Evolutionary conservation across 2,888 invertebrate species (phyloP), one percentile per base, ranked within the genome.

Genomic region (Eilema caniola): DNA sequence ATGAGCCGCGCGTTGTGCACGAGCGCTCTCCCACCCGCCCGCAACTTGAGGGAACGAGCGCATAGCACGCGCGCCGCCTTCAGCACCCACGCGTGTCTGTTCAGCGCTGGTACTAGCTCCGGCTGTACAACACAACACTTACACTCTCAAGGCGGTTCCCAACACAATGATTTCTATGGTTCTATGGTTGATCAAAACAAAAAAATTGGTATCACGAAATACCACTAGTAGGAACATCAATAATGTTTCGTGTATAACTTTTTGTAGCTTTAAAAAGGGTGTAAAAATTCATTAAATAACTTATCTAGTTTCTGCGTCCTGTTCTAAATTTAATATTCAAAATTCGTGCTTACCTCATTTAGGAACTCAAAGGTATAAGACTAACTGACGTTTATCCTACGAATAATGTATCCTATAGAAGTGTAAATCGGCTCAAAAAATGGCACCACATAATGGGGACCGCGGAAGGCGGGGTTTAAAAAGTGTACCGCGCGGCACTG

Each of bases 1-100:
- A 99, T 95, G 47, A 99, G 96, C 75, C 98, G 96, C 16, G 99
- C 99, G 94, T 99, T 99, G 71, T 98, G 97, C 23, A 99, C 95
- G 5, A 99, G 94, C 0, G 97, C 97, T 74, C 97, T 96, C 66
- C 96, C 96, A 5, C 97, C 97, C 20, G 96, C 95, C 0, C 90
- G 88, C 75, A 99, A 91, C 47, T 96, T 96, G 31, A 99, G 90
- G 12, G 98, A 97, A 68, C 97, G 96, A 79, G 97, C 96, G 69
- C 96, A 96, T 88, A 98, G 97, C 53, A 97, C 96, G 16, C 97
- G 95, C 53, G 97, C 84, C 91, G 97, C 96, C 87, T 97, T 97
- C 83, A 97, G 83, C 75, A 97, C 96, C 85, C 97, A 94, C 78
- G 96, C 96, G 81, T 96, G 96, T 67, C 96, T 94, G 83, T 96